Conservation (phyloP, 2,113 vertebrate species). For the Noctilio leporinus region DNA sequence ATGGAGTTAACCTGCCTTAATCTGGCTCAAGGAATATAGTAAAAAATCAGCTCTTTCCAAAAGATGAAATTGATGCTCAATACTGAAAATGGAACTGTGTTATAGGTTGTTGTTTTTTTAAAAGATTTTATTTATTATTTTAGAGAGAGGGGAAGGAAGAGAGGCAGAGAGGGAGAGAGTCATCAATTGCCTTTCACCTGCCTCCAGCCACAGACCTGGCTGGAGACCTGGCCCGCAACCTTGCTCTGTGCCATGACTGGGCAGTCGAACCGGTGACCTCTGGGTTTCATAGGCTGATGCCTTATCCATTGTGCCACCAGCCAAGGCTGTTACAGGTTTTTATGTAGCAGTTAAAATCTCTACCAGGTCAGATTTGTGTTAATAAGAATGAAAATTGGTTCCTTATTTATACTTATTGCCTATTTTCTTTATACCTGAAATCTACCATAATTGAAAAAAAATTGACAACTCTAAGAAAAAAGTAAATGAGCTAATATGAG, state of each 20-base stretch:
- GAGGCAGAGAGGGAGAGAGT: no score
- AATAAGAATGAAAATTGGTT: constrained; percentile 1
- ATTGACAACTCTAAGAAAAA: not conserved
- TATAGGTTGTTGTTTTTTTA: no score
- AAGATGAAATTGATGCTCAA: not conserved
- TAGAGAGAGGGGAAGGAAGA: no score
- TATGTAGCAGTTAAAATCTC: not conserved
- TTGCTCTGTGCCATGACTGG: no score
- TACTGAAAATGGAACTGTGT: not conserved
- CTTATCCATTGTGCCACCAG: no score
- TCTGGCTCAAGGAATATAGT: not conserved
- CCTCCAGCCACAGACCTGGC: no score
- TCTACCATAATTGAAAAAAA: not conserved
- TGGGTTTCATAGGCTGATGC: no score
- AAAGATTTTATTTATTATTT: no score
- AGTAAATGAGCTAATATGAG: not conserved
- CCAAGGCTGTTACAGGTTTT: not conserved
- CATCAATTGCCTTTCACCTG: no score
- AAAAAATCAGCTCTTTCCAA: not conserved
- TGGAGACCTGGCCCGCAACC: no score
- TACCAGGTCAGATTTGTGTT: not conserved
- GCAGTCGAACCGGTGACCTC: no score
- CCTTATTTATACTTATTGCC: not conserved
- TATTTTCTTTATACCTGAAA: not conserved
- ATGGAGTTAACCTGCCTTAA: not conserved